phyloP scores from a whole-genome alignment of 2,888 invertebrate species.

The Hirtodrosophila histrioides region DNA sequence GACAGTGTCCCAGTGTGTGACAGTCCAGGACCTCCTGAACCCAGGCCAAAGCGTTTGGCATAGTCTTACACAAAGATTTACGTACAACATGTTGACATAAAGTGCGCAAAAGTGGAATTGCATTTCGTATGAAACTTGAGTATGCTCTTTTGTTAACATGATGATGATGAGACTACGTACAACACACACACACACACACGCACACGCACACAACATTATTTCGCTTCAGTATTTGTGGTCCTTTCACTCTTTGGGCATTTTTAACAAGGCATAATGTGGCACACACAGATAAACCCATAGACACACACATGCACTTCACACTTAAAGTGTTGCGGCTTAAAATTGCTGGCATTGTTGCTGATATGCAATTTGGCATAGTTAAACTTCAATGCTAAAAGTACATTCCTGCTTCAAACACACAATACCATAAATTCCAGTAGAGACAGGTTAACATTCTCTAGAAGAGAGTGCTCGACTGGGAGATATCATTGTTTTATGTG shows the following conservation, averaged over 20 bases:
- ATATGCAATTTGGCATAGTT: slow-evolving; percentile 11
- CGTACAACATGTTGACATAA: slow-evolving; percentile 81
- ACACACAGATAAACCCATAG: slow-evolving; percentile 41
- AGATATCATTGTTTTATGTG: no score
- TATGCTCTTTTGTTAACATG: slow-evolving; percentile 80
- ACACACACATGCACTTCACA: slow-evolving; percentile 37
- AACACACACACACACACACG: slow-evolving; percentile 10
- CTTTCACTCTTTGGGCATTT: slow-evolving; percentile 68
- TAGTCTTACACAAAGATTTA: slow-evolving; percentile 80
- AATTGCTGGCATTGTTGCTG: slow-evolving; percentile 51
- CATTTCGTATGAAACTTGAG: slow-evolving; percentile 82
- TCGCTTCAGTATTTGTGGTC: slow-evolving; percentile 33
- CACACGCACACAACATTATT: slow-evolving; percentile 2
- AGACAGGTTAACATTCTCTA: background rate
- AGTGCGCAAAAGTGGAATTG: slow-evolving; percentile 80
- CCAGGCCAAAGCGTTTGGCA: slow-evolving; percentile 72
- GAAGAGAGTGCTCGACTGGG: no score
- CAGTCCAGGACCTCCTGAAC: slow-evolving; percentile 38
- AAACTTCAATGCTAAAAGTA: slow-evolving; percentile 18
- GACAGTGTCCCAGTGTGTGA: slow-evolving; percentile 35
- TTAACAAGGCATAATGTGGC: slow-evolving; percentile 73
- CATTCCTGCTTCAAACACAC: slow-evolving; percentile 23
- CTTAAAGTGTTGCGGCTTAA: slow-evolving; percentile 54
- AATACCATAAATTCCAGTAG: slow-evolving; percentile 28
- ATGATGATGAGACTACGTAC: slow-evolving; percentile 60